These are phyloP conservation scores for Acronicta psi DNA, from an alignment of 2,888 invertebrate genomes.

Conservation along the genomic window DNA sequence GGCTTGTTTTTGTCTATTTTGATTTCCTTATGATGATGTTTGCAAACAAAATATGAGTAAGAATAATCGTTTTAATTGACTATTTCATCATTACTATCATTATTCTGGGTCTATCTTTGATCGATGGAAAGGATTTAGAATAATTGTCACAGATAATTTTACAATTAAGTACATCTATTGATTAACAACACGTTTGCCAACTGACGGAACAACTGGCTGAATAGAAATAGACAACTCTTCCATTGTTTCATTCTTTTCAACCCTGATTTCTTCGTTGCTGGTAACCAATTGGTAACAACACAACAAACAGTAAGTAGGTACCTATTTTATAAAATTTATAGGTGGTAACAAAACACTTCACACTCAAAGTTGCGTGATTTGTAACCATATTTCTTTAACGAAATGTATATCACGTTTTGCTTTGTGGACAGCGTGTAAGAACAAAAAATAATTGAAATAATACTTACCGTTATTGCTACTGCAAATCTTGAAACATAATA, in stretches of 20 bases:
- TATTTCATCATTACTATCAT: too few species aligned
- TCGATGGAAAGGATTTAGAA: too few species aligned
- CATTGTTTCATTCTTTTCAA: background rate
- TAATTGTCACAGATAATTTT: too few species aligned
- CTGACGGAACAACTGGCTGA: background rate
- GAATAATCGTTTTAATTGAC: too few species aligned
- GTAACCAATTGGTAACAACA: constrained; percentile 21
- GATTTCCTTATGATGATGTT: too few species aligned
- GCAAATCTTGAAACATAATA: constrained; percentile 23
- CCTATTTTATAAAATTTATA: constrained; percentile 44
- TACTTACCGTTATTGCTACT: constrained; percentile 41
- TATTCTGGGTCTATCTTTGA: too few species aligned
- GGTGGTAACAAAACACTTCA: constrained; percentile 45
- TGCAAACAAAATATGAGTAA: too few species aligned
- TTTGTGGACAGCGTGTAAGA: constrained; percentile 33
- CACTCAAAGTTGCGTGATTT: constrained; percentile 48
- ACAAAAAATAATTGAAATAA: constrained; percentile 36
- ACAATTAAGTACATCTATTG: too few species aligned
- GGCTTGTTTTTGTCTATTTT: too few species aligned
- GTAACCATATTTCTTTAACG: constrained; percentile 37
- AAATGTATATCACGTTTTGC: constrained; percentile 46
- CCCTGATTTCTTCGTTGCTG: background rate
- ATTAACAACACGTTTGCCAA: too few species aligned
- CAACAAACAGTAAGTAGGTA: constrained; percentile 24
- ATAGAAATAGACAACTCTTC: too few species aligned